Evolutionary conservation across 1,140 invertebrate genomes (phyloP).

Genomic region (Hylyphantes graminicola): DNA sequence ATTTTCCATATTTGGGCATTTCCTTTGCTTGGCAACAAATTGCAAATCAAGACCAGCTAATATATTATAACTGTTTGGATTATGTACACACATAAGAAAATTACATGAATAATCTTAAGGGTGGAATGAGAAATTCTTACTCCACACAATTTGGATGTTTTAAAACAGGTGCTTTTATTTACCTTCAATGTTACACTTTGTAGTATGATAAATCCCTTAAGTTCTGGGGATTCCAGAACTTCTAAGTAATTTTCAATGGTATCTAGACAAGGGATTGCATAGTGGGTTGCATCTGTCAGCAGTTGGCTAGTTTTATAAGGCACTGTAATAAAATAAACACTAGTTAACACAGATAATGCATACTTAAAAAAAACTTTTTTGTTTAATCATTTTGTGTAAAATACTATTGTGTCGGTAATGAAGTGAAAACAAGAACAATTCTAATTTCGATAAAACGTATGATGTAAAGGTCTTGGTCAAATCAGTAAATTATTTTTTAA

Average conservation of each 20-base stretch:
- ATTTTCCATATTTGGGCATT: too few relatives aligned
- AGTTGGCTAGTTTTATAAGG: slow-evolving; percentile 55
- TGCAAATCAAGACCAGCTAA: too few relatives aligned
- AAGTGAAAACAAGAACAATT: neutral
- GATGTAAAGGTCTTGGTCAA: too few relatives aligned
- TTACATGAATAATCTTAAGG: too few relatives aligned
- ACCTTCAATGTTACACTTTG: slow-evolving; percentile 66
- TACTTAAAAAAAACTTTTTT: too few relatives aligned
- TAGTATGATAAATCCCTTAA: slow-evolving; percentile 66
- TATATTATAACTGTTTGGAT: too few relatives aligned
- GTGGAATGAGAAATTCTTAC: too few relatives aligned
- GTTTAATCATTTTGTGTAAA: neutral
- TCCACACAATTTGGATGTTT: too few relatives aligned
- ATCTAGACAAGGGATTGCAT: slow-evolving; percentile 65
- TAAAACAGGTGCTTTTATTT: slow-evolving; percentile 40
- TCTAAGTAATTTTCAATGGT: slow-evolving; percentile 66
- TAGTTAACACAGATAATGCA: neutral
- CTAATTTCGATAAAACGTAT: neutral
- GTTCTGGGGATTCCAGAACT: slow-evolving; percentile 65
- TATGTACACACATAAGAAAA: too few relatives aligned
- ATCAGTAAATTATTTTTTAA: too few relatives aligned
- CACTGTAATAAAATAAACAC: slow-evolving; percentile 10
- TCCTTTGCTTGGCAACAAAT: too few relatives aligned
- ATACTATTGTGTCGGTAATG: neutral
- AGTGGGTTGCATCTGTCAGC: slow-evolving; percentile 64